Evolutionary conservation across 2,888 invertebrate species (phyloP), one percentile per base, ranked within the genome.

Genomic region (Hyles lineata): DNA sequence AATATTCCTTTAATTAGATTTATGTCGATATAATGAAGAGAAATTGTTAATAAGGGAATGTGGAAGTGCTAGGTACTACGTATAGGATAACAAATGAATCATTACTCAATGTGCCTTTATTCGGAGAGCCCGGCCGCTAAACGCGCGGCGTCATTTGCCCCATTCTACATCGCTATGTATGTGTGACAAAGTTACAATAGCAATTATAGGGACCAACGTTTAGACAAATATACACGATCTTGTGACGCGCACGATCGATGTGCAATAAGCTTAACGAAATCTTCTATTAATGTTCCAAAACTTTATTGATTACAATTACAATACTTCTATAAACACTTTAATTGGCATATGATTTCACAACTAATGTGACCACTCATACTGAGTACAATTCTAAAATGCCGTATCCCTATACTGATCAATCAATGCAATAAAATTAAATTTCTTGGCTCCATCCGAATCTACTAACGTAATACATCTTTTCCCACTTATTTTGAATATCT

Each of bases 181-280:
- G 83, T 88, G 61, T 72, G 87, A 88, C 83, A 79, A 82, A 83
- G 85, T 87, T 90, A 91, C 93, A 92, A 94, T 94, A 93, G 92
- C 90, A 93, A 94, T 90, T 89, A 90, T 93, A 92, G 94, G 94
- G 94, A 94, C 94, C 94, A 94, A 94, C 88, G 90, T 94, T 94
- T 94, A 93, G 93, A 93, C 87, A 93, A 94, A 92, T 94, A 94
- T 94, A 92, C 90, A 92, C 84, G 87, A 89, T 88, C 87, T 87
- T 84, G 87, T 85, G 86, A 88, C 87, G 86, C 86, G 82, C 83
- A 85, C 80, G 80, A 84, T 82, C 86, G 82, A 83, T 85, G 84
- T 87, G 89, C 87, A 87, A 85, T 83, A 86, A 86, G 83, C 86
- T 90, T 89, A 89, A 89, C 85, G 85, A 90, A 91, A 81, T 76